Base-by-base conservation (phyloP, 1,140 invertebrate species). In the Cyclargus thomasi region DNA sequence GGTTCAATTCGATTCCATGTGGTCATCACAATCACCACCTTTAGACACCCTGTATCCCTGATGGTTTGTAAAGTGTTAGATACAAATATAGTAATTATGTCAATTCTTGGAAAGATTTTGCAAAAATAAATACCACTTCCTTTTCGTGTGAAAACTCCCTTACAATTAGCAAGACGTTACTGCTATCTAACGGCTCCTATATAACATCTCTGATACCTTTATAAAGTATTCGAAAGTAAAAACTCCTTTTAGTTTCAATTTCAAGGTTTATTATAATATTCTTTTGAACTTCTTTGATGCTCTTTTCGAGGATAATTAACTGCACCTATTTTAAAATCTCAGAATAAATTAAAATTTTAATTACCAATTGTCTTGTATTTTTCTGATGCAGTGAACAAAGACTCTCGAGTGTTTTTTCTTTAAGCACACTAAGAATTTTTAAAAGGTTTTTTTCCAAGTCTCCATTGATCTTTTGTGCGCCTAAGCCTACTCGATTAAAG, bases 161-260 rank as follows among this genome's bases (percentile, higher is more conserved):
- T 75, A 79, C 79, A 85, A 85, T 83, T 85, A 86, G 78, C 78
- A 69, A 80, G 78, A 82, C 77, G 77, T 80, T 72, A 77, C 77
- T 79, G 72, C 75, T 75, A 79, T 17, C 64, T 63, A 70, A 70
- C 77, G 76, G 74, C 68, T 72, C 68, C 29, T 39, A 21, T 59
- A 59, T 20, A 59, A 47, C n/a, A 39, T 76, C 65, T 72, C 72
- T 73, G 77, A 59, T 76, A 71, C 69, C 75, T 70, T 47, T 53
- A 72, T 63, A 69, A 39, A 76, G 67, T 68, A 71, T 70, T 63
- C 65, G 47, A 39, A 36, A 64, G 57, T 67, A 39, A 39, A 64
- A 18, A 39, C 29, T n/a, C 36, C 35, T 64, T 17, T 36, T 64
- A 39, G 17, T 39, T 18, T 64, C 23, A 63, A 35, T 29, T 63